These are phyloP conservation scores for Asobara japonica DNA, from an alignment of 1,140 invertebrate species.

Conservation along the genomic window DNA sequence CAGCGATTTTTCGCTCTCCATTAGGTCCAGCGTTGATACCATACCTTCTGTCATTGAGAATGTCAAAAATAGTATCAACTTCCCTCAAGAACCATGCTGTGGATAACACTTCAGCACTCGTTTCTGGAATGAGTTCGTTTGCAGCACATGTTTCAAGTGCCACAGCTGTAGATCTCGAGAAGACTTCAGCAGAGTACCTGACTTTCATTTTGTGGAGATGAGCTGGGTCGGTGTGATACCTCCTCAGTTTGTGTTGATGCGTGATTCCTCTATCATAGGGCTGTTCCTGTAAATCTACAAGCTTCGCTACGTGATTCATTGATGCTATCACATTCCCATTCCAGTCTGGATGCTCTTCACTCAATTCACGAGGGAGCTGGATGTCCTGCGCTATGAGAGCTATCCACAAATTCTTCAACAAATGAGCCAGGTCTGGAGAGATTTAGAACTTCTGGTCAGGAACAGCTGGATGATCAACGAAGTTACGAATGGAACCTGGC, in stretches of 20 bases:
- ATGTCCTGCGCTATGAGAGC: neutral
- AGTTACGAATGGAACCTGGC: neutral
- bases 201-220: constrained; percentile 14
- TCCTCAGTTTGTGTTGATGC: neutral
- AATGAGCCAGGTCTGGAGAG: neutral
- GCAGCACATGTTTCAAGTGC: neutral
- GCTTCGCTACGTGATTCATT: neutral
- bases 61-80: neutral
- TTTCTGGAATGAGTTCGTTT: neutral
- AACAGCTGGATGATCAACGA: neutral
- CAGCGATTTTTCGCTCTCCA: neutral
- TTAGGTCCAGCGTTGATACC: neutral
- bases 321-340: neutral
- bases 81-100: neutral
- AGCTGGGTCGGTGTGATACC: neutral
- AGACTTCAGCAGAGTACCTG: neutral
- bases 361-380: neutral
- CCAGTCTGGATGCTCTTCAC: neutral
- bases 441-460: neutral
- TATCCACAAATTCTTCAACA: constrained; percentile 4
- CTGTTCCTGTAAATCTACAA: neutral
- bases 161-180: neutral
- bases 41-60: constrained; percentile 7
- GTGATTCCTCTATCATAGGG: neutral
- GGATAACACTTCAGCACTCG: neutral